These are phyloP conservation scores for Zeugodacus cucurbitae DNA, from an alignment of 1,140 invertebrate species.

Conservation along the genomic window DNA sequence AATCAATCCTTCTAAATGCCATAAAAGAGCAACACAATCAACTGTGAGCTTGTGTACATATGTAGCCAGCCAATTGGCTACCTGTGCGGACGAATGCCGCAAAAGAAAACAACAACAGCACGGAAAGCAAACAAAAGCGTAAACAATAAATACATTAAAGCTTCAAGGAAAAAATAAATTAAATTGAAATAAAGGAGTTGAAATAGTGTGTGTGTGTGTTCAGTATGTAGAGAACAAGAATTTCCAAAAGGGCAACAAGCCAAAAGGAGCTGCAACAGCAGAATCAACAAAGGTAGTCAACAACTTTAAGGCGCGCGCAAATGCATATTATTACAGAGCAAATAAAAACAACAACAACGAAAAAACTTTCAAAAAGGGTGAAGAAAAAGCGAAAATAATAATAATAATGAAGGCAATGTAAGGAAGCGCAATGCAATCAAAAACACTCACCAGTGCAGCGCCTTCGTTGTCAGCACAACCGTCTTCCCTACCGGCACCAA, in stretches of 20 bases:
- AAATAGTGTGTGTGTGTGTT: neutral
- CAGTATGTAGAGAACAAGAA: too few species aligned
- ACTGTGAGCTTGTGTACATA: neutral
- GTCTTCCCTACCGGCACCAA: neutral
- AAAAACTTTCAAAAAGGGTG: neutral
- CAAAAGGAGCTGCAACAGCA: neutral
- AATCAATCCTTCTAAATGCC: constrained; percentile 4
- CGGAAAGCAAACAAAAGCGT: neutral
- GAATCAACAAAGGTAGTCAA: neutral
- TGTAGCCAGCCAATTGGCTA: neutral
- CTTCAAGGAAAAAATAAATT: neutral
- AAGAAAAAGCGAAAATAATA: neutral
- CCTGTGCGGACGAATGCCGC: neutral
- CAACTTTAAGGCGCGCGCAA: constrained; percentile 2
- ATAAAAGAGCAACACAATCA: neutral
- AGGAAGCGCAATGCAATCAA: constrained; percentile 17
- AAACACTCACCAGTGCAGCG: constrained; percentile 41
- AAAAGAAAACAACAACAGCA: neutral
- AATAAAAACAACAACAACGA: neutral
- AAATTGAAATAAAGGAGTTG: neutral
- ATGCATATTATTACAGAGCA: neutral
- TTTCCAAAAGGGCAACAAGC: too few species aligned
- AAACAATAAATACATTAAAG: neutral
- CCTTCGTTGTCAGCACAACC: constrained; percentile 23
- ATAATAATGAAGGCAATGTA: constrained; percentile 5